Conservation (phyloP, 2,888 invertebrate genomes). For the Himalopsyche anomala region DNA sequence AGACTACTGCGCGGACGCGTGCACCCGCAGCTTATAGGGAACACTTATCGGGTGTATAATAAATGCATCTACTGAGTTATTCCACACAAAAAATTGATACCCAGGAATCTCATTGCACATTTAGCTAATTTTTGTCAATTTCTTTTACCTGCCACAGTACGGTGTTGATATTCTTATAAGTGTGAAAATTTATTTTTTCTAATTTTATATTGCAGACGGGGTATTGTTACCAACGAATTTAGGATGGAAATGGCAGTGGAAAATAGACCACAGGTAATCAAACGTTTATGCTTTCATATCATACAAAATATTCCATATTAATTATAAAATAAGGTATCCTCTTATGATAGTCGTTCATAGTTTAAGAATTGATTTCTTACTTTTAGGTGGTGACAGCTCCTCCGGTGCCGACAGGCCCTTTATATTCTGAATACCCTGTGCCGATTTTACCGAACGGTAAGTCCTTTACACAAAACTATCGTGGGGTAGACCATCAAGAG, state of each 20-base stretch:
- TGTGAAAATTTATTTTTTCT: neutral
- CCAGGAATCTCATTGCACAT: too few species aligned
- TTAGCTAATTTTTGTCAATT: too few species aligned
- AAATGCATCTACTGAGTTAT: too few species aligned
- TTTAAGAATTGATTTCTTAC: neutral
- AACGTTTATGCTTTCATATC: neutral
- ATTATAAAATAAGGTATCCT: neutral
- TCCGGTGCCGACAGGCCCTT: neutral
- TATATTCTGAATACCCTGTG: slow-evolving; percentile 3
- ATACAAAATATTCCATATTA: too few species aligned
- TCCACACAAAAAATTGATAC: too few species aligned
- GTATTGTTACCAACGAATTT: slow-evolving; percentile 83
- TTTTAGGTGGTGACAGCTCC: slow-evolving; percentile 12
- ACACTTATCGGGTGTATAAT: too few species aligned
- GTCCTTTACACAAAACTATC: neutral
- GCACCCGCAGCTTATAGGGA: too few species aligned
- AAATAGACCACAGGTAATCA: slow-evolving; percentile 52
- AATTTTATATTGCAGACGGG: slow-evolving; percentile 76
- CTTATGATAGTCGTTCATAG: too few species aligned
- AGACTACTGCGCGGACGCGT: too few species aligned
- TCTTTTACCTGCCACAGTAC: too few species aligned
- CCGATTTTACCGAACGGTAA: neutral
- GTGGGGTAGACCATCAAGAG: too few species aligned
- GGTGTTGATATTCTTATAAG: neutral
- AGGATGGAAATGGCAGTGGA: slow-evolving; percentile 76